Evolutionary conservation across 2,888 invertebrate genomes (phyloP).

Genomic region (Tanypteryx hageni): DNA sequence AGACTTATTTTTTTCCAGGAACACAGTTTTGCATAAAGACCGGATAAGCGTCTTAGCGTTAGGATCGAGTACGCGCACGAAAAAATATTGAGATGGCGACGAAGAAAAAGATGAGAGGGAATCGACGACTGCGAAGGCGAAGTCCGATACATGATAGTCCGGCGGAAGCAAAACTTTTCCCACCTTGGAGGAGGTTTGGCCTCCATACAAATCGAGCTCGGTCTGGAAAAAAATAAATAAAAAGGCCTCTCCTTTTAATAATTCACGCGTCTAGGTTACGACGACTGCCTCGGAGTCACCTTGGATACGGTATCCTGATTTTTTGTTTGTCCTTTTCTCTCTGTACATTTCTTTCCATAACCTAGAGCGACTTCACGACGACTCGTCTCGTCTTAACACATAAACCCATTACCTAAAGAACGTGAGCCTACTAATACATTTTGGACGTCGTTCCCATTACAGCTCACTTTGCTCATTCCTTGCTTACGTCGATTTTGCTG

Average conservation of each 20-base stretch:
- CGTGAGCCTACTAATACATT: too few species aligned
- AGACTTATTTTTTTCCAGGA: not conserved
- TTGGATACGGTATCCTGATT: not conserved
- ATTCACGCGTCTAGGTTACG: not conserved
- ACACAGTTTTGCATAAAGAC: not conserved
- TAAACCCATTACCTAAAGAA: too few species aligned
- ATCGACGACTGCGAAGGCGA: not conserved
- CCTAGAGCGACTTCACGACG: too few species aligned
- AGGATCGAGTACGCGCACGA: not conserved
- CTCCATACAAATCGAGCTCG: not conserved
- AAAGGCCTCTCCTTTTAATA: not conserved
- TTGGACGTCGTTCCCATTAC: too few species aligned
- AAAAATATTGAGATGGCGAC: not conserved
- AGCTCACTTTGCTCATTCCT: too few species aligned
- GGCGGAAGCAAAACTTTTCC: conserved; percentile 22
- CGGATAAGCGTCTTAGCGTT: not conserved
- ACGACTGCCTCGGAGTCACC: not conserved
- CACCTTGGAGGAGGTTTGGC: not conserved
- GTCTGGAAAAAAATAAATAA: not conserved
- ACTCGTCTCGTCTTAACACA: too few species aligned
- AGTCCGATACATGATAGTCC: not conserved
- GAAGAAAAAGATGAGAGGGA: not conserved
- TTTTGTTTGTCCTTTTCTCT: too few species aligned
- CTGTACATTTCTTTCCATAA: too few species aligned
- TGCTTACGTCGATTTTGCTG: too few species aligned